A percentile compares a stretch with the other conserved stretches of the same genome.
Conservation (phyloP, 2,113 vertebrate genomes). For the Strigops habroptila region DNA sequence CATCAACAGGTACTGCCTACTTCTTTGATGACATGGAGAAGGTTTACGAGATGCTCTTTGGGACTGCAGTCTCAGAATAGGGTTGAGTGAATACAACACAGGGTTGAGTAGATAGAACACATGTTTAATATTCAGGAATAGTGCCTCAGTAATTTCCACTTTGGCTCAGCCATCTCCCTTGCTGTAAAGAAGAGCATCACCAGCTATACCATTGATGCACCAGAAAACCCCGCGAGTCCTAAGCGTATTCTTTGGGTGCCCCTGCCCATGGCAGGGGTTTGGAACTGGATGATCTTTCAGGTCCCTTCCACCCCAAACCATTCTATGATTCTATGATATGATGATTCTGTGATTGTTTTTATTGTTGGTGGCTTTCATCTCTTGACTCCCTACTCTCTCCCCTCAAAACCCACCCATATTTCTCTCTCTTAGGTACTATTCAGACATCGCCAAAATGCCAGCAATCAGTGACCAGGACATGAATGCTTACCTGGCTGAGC, state of each 20-base stretch:
- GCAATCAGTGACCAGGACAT: slow-evolving; percentile 99
- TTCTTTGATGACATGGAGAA: neutral
- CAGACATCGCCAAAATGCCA: slow-evolving; percentile 96
- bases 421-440: slow-evolving; percentile 86
- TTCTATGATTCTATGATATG: neutral
- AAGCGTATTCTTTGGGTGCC: neutral
- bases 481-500: slow-evolving; percentile 97
- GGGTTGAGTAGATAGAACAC: neutral
- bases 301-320: neutral
- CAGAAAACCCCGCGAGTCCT: neutral
- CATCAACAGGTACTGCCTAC: neutral
- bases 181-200: neutral
- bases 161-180: neutral
- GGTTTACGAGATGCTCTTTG: neutral
- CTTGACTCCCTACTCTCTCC: neutral
- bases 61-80: neutral
- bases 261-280: neutral
- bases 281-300: neutral
- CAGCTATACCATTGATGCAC: too few relatives aligned
- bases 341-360: neutral
- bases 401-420: neutral
- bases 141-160: neutral
- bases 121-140: neutral
- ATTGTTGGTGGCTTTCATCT: neutral
- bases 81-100: neutral